Percentiles rank a stretch among this genome's conserved stretches.
Evolutionary conservation across 2,797 vertebrate genomes (phyloP).

Genomic region (Gymnodraco acuticeps): DNA sequence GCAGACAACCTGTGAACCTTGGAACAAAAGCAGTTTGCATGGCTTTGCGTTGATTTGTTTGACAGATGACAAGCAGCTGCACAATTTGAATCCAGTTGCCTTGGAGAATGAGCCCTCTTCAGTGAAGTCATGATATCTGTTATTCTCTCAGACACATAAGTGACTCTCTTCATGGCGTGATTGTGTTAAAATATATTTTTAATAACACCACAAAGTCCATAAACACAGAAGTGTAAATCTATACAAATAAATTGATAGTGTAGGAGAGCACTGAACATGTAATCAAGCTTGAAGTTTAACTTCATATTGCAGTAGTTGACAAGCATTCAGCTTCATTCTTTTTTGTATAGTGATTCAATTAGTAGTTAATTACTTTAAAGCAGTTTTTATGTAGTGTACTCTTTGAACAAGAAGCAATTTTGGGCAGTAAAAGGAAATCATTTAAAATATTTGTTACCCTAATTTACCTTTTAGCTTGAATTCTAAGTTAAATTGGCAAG

Average conservation of each 20-base stretch:
- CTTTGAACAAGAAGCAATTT: too few species aligned
- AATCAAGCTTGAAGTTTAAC: too few species aligned
- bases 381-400: too few species aligned
- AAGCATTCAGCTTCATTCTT: constrained; percentile 20
- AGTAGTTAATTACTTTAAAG: not conserved
- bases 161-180: not conserved
- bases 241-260: too few species aligned
- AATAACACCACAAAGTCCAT: not conserved
- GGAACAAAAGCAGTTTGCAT: constrained; percentile 76
- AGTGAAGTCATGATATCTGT: constrained; percentile 1
- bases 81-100: constrained; percentile 79
- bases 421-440: too few species aligned
- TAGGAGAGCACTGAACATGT: too few species aligned
- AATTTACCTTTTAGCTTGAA: too few species aligned
- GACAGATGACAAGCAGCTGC: constrained; percentile 59
- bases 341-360: constrained; percentile 29
- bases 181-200: not conserved
- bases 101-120: constrained; percentile 30
- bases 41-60: constrained; percentile 83
- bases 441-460: too few species aligned
- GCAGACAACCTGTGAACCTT: constrained; percentile 26
- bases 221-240: not conserved
- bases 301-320: not conserved
- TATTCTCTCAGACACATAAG: constrained; percentile 5
- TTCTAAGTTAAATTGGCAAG: too few species aligned